These are phyloP conservation scores for Heteromormyrus szaboi DNA, from an alignment of 2,797 vertebrate species.

Conservation along the genomic window DNA sequence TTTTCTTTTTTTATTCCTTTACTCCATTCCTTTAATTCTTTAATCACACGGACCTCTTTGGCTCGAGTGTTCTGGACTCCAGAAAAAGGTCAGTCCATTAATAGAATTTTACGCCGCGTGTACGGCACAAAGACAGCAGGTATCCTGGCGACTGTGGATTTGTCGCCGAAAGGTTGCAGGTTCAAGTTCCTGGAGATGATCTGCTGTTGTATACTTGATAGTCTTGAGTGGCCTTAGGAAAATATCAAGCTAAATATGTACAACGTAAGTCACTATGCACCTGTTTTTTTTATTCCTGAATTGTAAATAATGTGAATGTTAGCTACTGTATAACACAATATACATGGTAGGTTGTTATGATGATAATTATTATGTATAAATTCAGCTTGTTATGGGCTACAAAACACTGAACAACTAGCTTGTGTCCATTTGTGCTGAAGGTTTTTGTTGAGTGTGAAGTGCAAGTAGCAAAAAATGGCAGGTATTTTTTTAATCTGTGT, in stretches of 20 bases:
- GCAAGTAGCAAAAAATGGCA: constrained; percentile 65
- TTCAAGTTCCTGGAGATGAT: background rate
- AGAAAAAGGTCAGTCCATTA: constrained; percentile 29
- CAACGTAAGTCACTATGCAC: background rate
- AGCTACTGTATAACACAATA: background rate
- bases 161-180: background rate
- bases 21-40: background rate
- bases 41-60: constrained; percentile 1
- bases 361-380: background rate
- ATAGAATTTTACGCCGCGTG: constrained; percentile 39
- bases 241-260: background rate
- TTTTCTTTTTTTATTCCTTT: constrained; percentile 15
- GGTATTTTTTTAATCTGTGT: constrained; percentile 54
- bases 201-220: constrained; percentile 11
- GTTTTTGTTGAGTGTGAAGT: constrained; percentile 65
- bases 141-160: background rate
- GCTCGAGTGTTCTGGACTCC: constrained; percentile 12
- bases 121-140: background rate
- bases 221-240: background rate
- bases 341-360: background rate
- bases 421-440: constrained; percentile 54
- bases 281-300: background rate
- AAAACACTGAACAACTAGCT: background rate
- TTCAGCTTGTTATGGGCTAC: background rate
- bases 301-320: background rate